phyloP scores from a whole-genome alignment of 2,797 vertebrate genomes.

The Lindbergichthys nudifrons region DNA sequence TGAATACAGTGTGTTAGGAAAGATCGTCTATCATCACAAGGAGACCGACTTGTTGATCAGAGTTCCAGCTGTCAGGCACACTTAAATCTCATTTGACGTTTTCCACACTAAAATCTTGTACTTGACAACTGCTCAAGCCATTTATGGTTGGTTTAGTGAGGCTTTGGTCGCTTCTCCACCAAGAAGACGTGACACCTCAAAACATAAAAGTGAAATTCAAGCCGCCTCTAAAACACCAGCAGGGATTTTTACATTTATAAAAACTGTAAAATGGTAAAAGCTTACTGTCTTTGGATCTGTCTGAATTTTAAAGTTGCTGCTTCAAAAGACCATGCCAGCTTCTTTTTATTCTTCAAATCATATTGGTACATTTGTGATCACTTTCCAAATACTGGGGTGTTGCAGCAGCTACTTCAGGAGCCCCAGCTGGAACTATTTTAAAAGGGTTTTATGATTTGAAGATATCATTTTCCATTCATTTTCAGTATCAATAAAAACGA shows the following conservation, averaged over 20 bases:
- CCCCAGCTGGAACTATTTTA: not conserved
- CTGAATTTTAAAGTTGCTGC: not conserved
- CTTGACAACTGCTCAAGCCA: conserved; percentile 26
- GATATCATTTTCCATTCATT: not conserved
- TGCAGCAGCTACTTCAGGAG: not conserved
- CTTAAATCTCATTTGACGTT: conserved; percentile 36
- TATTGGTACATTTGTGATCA: not conserved
- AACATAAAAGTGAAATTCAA: conserved; percentile 40
- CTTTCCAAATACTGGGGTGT: not conserved
- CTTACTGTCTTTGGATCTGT: conserved; percentile 33
- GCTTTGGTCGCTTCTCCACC: conserved; percentile 21
- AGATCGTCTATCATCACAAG: conserved; percentile 51
- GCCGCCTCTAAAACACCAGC: conserved; percentile 29
- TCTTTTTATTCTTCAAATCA: not conserved
- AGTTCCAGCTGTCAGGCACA: conserved; percentile 48
- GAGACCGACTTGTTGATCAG: conserved; percentile 45
- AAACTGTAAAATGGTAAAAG: conserved; percentile 2
- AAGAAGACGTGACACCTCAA: conserved; percentile 30
- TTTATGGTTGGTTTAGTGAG: conserved; percentile 35
- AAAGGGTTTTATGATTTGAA: not conserved
- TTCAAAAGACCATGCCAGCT: not conserved
- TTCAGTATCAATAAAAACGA: not conserved
- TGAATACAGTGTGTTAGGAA: conserved; percentile 31
- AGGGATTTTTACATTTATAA: conserved; percentile 31
- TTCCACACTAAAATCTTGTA: conserved; percentile 44